Conservation (phyloP, 1,140 invertebrate genomes). For the Nixonia krombeini region DNA sequence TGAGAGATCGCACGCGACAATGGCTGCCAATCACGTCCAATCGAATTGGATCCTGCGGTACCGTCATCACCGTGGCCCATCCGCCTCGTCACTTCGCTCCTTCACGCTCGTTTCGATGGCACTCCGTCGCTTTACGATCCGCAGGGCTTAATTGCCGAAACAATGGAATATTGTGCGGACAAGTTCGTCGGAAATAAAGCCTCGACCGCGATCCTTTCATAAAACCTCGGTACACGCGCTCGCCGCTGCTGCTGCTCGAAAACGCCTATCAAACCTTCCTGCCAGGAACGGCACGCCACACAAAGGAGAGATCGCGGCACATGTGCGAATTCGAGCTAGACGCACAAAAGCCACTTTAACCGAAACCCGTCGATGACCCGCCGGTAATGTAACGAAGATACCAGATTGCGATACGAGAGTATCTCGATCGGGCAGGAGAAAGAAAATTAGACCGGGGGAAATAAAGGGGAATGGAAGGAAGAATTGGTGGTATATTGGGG, state of each 20-base stretch:
- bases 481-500: no score
- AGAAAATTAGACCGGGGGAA: no score
- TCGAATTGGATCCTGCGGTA: constrained; percentile 40
- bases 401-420: background rate
- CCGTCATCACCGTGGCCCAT: constrained; percentile 29
- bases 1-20: constrained; percentile 50
- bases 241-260: constrained; percentile 8
- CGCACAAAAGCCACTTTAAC: background rate
- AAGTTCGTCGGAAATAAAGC: constrained; percentile 31
- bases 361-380: no score
- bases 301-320: no score
- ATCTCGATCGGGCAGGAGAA: no score
- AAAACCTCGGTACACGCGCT: constrained; percentile 1
- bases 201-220: constrained; percentile 6
- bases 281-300: no score
- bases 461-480: no score
- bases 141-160: constrained; percentile 44
- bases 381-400: background rate
- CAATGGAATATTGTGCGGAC: constrained; percentile 38
- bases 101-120: constrained; percentile 16
- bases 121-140: constrained; percentile 15
- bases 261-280: constrained; percentile 25
- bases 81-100: constrained; percentile 24
- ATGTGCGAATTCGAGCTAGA: no score
- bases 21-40: constrained; percentile 54